Percentiles rank a stretch among this genome's conserved stretches.
These are phyloP conservation scores for Pygoscelis antarcticus DNA, from an alignment of 2,113 vertebrate genomes.

Conservation along the genomic window DNA sequence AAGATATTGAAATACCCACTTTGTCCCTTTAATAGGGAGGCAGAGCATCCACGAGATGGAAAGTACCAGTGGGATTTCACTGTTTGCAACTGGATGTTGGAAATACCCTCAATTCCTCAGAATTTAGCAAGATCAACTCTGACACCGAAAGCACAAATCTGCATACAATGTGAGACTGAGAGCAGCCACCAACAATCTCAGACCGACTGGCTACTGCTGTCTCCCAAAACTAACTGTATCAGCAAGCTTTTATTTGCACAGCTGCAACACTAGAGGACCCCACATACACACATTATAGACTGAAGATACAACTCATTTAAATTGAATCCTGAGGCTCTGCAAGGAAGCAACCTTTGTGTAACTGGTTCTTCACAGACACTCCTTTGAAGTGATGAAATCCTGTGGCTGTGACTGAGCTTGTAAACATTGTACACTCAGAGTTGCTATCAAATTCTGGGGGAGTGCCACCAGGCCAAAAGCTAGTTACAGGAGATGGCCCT, in stretches of 20 bases:
- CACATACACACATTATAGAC: not conserved
- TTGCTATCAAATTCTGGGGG: not conserved
- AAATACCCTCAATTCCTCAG: not conserved
- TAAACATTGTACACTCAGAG: not conserved
- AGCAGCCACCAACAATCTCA: not conserved
- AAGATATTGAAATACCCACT: conserved; percentile 24
- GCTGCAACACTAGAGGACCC: conserved; percentile 50
- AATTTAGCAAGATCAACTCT: not conserved
- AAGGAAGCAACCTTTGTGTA: not conserved
- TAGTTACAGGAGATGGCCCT: not conserved
- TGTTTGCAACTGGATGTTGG: not conserved
- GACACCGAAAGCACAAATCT: not conserved
- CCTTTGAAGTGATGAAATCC: not conserved
- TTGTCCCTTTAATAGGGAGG: conserved; percentile 4
- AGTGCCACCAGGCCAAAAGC: not conserved
- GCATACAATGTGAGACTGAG: not conserved
- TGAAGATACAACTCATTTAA: not conserved
- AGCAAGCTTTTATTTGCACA: conserved; percentile 8
- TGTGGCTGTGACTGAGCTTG: conserved; percentile 1
- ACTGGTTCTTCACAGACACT: not conserved
- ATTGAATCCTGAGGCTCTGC: not conserved
- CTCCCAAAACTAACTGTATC: not conserved
- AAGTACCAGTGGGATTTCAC: not conserved
- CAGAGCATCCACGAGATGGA: not conserved
- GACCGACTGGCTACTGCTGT: not conserved